Percentiles rank a stretch among this genome's conserved stretches.
Conservation (phyloP, 37 sponge, comb jelly and placozoan species). For the Halisarca cf. caerulea region DNA sequence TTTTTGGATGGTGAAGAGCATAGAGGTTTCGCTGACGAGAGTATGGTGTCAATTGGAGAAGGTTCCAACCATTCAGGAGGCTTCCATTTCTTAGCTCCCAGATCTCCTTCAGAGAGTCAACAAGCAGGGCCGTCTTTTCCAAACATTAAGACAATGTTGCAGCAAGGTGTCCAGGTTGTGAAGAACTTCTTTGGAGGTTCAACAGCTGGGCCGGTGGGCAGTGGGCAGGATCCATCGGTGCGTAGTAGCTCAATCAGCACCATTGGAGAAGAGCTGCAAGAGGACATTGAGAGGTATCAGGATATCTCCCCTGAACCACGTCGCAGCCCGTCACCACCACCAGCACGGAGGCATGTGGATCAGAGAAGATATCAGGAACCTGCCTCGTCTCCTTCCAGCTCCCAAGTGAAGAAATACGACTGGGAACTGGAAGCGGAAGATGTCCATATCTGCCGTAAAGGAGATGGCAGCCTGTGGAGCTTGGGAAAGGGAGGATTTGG, state of each 20-base stretch:
- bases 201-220: background rate
- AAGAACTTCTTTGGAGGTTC: background rate
- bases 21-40: too few relatives aligned
- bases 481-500: constrained; percentile 92
- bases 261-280: background rate
- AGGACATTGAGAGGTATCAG: background rate
- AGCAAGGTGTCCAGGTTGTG: background rate
- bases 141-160: background rate
- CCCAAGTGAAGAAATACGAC: constrained; percentile 37
- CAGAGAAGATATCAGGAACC: background rate
- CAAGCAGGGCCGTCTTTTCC: too few relatives aligned
- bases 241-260: background rate
- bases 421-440: constrained; percentile 82
- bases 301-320: background rate
- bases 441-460: constrained; percentile 69
- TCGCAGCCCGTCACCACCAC: background rate
- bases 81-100: too few relatives aligned
- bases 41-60: too few relatives aligned
- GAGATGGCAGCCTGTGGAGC: constrained; percentile 73
- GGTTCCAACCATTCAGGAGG: too few relatives aligned
- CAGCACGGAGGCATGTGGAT: background rate
- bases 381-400: background rate
- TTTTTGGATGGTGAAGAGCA: too few relatives aligned
- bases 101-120: too few relatives aligned
- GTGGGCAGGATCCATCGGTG: too few relatives aligned